Percentiles rank a stretch among this genome's conserved stretches.
Evolutionary conservation across 2,113 vertebrate species (phyloP).

Genomic region (Colossoma macropomum): DNA sequence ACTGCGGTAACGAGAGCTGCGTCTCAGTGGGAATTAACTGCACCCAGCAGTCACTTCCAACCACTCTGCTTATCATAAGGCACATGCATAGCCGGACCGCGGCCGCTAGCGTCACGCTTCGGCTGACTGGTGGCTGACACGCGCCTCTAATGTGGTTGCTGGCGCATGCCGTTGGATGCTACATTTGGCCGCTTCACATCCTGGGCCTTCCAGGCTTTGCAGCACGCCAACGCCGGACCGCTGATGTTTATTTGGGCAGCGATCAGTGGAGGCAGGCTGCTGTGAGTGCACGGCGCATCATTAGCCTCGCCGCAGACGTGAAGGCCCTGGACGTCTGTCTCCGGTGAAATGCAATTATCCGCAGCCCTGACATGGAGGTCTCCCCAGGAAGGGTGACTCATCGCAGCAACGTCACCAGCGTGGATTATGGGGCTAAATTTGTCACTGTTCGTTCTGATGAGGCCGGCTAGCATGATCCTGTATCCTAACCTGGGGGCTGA

Average conservation of each 20-base stretch:
- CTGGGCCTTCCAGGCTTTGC: slow-evolving; percentile 16
- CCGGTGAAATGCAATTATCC: slow-evolving; percentile 34
- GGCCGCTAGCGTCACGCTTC: neutral
- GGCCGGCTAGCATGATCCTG: neutral
- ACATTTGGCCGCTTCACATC: slow-evolving; percentile 6
- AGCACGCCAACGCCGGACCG: neutral
- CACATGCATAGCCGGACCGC: neutral
- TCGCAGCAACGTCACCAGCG: slow-evolving; percentile 1
- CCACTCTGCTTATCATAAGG: neutral
- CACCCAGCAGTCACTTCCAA: too few relatives aligned
- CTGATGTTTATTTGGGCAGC: slow-evolving; percentile 35
- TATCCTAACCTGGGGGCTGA: neutral
- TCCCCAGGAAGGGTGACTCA: slow-evolving; percentile 10
- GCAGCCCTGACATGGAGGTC: slow-evolving; percentile 38
- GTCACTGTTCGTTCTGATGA: neutral
- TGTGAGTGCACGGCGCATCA: slow-evolving; percentile 17
- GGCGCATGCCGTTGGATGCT: slow-evolving; percentile 26
- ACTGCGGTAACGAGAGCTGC: neutral
- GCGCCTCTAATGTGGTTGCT: slow-evolving; percentile 19
- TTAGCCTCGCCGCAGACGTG: slow-evolving; percentile 25
- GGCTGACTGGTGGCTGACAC: neutral
- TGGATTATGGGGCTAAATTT: slow-evolving; percentile 17
- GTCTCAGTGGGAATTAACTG: neutral
- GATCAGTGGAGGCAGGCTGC: slow-evolving; percentile 13
- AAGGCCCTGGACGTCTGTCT: slow-evolving; percentile 16